Evolutionary conservation across 2,888 invertebrate genomes (phyloP).

Genomic region (Acholoe squamosa): DNA sequence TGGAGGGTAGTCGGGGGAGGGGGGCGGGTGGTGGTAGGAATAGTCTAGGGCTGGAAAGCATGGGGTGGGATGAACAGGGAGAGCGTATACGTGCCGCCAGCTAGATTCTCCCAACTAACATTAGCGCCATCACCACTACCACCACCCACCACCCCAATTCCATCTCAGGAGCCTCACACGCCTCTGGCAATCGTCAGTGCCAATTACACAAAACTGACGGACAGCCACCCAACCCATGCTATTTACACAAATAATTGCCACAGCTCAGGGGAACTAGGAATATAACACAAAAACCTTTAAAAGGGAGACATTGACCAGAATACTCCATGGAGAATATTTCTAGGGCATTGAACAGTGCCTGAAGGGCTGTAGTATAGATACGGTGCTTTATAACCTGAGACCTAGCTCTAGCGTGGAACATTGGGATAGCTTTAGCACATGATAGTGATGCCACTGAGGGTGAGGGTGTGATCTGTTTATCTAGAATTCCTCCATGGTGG

Average conservation of each 20-base stretch:
- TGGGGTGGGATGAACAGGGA: background rate
- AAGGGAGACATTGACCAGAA: too few species aligned
- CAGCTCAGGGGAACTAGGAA: background rate
- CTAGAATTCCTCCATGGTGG: background rate
- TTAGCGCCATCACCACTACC: background rate
- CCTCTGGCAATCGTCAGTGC: conserved; percentile 54
- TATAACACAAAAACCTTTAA: background rate
- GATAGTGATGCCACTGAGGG: background rate
- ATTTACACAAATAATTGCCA: conserved; percentile 56
- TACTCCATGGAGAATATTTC: too few species aligned
- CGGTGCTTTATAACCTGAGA: too few species aligned
- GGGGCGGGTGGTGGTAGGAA: background rate
- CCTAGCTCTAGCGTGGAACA: too few species aligned
- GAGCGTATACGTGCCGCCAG: background rate
- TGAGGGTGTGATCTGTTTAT: background rate
- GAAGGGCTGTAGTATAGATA: too few species aligned
- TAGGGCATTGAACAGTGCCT: too few species aligned
- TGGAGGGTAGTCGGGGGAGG: too few species aligned
- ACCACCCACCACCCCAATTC: background rate
- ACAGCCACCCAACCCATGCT: background rate
- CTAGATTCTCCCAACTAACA: background rate
- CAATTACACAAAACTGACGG: conserved; percentile 38
- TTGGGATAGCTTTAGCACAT: too few species aligned
- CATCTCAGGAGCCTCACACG: background rate
- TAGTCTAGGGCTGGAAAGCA: background rate